Evolutionary conservation across 2,797 vertebrate species (phyloP).

Genomic region (Tadarida brasiliensis): DNA sequence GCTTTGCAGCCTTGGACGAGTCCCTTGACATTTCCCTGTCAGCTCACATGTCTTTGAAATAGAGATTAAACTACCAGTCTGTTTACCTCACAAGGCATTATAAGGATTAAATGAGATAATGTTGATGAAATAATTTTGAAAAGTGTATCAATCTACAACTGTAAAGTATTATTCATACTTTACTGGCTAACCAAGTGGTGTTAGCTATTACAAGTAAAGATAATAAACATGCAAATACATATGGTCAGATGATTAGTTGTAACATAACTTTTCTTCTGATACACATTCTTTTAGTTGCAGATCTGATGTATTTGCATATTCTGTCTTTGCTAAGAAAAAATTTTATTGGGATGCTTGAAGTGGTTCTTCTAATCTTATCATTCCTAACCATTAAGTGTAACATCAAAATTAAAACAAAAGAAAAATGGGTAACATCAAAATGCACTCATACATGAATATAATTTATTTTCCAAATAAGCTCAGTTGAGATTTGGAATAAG

Average conservation of each 20-base stretch:
- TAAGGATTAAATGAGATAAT: slow-evolving; percentile 42
- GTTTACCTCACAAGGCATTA: not conserved
- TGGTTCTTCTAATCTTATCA: not conserved
- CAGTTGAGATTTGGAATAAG: not conserved
- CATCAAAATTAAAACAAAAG: slow-evolving; percentile 4
- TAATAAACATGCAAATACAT: slow-evolving; percentile 34
- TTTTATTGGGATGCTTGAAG: slow-evolving; percentile 64
- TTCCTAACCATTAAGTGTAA: slow-evolving; percentile 51
- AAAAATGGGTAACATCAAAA: not conserved
- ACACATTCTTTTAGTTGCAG: slow-evolving; percentile 42
- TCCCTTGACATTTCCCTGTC: not conserved
- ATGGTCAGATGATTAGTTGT: slow-evolving; percentile 62
- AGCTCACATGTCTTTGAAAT: slow-evolving; percentile 16
- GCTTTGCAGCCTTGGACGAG: not conserved
- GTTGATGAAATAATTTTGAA: slow-evolving; percentile 53
- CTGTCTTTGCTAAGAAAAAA: slow-evolving; percentile 43
- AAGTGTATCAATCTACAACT: not conserved
- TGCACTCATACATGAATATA: not conserved
- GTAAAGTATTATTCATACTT: slow-evolving; percentile 17
- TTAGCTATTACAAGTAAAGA: slow-evolving; percentile 65
- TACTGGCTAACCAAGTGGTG: not conserved
- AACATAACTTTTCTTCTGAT: slow-evolving; percentile 69
- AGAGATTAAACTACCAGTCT: slow-evolving; percentile 41
- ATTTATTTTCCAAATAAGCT: slow-evolving; percentile 25
- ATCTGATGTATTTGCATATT: slow-evolving; percentile 52